phyloP scores from a whole-genome alignment of 2,113 vertebrate genomes.

The Albula goreensis region DNA sequence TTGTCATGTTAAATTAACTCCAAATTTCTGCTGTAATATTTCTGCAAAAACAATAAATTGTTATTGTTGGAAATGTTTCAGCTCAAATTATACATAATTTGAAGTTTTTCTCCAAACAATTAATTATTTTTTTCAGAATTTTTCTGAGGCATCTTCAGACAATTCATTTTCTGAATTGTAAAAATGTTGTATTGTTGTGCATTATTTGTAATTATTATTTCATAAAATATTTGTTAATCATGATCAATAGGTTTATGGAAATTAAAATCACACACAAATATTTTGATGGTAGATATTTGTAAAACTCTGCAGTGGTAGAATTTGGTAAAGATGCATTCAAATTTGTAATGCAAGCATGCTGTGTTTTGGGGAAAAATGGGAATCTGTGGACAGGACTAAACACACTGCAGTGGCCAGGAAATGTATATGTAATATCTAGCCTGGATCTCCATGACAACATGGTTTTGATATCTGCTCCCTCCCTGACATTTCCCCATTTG shows the following conservation, averaged over 20 bases:
- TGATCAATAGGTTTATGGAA: neutral
- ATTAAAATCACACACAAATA: neutral
- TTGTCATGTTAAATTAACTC: neutral
- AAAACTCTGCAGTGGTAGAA: neutral
- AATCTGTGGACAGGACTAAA: neutral
- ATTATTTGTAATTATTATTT: neutral
- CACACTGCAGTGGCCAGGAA: neutral
- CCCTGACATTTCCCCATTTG: conserved; percentile 99
- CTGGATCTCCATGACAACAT: conserved; percentile 89
- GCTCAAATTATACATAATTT: neutral
- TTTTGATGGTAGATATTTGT: neutral
- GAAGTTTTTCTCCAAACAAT: neutral
- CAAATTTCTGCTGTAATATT: neutral
- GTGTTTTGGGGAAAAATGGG: neutral
- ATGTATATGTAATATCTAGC: conserved; percentile 48
- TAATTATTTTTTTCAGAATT: neutral
- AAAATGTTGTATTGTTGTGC: neutral
- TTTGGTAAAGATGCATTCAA: neutral
- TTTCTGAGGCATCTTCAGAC: neutral
- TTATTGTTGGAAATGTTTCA: neutral
- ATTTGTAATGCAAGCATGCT: neutral
- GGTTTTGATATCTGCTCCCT: conserved; percentile 88
- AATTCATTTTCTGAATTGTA: neutral
- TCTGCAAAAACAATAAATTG: neutral
- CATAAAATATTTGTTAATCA: neutral